phyloP scores from a whole-genome alignment of 2,113 vertebrate species.

The Phocoena sinus region DNA sequence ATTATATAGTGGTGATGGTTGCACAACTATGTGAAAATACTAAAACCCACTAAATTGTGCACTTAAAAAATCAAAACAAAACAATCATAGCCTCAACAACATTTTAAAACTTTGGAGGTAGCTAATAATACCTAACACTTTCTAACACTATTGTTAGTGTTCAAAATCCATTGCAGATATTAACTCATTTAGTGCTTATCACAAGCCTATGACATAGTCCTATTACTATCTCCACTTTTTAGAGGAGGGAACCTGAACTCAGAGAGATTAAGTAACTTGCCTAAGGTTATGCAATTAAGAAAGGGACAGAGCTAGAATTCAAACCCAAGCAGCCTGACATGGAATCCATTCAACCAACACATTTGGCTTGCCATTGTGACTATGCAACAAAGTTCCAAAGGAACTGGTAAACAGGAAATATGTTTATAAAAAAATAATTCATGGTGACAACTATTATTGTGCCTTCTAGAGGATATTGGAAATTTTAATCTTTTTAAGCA shows the following conservation, averaged over 20 bases:
- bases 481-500: conserved; percentile 1
- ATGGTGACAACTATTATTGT: background rate
- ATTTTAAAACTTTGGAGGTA: background rate
- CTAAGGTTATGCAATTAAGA: background rate
- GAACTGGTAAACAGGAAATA: conserved; percentile 4
- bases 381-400: background rate
- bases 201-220: background rate
- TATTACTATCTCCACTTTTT: background rate
- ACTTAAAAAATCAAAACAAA: background rate
- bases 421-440: conserved; percentile 17
- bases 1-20: background rate
- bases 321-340: background rate
- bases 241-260: background rate
- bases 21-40: background rate
- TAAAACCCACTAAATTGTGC: background rate
- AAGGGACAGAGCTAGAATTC: background rate
- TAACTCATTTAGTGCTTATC: background rate
- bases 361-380: background rate
- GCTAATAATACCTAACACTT: background rate
- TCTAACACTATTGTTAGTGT: background rate
- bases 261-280: background rate
- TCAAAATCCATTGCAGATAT: background rate
- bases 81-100: background rate
- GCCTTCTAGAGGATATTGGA: background rate
- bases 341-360: background rate